Percentiles rank a stretch among this genome's conserved stretches.
phyloP scores from a whole-genome alignment of 2,113 vertebrate genomes.

The Corythoichthys intestinalis region DNA sequence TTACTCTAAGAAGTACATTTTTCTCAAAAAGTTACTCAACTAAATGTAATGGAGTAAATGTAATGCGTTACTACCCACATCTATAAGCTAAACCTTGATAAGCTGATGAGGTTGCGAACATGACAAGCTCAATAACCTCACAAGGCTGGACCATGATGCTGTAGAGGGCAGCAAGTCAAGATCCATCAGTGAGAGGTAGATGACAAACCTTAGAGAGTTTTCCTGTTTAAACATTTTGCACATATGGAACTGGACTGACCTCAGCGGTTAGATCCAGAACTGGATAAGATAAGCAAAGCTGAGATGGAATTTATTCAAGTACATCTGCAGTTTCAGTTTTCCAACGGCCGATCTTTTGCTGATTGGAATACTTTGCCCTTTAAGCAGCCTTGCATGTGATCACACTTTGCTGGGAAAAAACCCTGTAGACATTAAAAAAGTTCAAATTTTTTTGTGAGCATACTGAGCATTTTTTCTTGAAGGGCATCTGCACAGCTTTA shows the following conservation, averaged over 20 bases:
- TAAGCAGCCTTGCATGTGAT: neutral
- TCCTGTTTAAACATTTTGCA: slow-evolving; percentile 60
- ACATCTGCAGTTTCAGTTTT: slow-evolving; percentile 23
- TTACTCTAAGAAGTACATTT: no score
- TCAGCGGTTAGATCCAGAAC: slow-evolving; percentile 35
- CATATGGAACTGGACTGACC: slow-evolving; percentile 50
- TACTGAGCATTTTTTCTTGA: slow-evolving; percentile 10
- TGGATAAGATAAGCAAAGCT: slow-evolving; percentile 25
- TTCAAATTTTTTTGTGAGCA: slow-evolving; percentile 8
- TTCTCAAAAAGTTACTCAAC: no score
- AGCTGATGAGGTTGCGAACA: slow-evolving; percentile 33
- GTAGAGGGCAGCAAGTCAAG: slow-evolving; percentile 27
- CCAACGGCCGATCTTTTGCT: slow-evolving; percentile 1
- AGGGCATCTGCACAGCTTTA: slow-evolving; percentile 5
- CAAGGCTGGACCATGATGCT: slow-evolving; percentile 15
- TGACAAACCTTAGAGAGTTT: slow-evolving; percentile 30
- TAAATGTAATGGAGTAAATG: no score
- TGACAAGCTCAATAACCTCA: slow-evolving; percentile 26
- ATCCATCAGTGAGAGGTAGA: slow-evolving; percentile 32
- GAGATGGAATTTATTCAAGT: slow-evolving; percentile 17
- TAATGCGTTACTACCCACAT: no score
- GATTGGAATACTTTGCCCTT: slow-evolving; percentile 20
- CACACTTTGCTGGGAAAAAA: slow-evolving; percentile 5
- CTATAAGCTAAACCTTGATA: neutral
- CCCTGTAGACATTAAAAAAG: neutral